Percentiles rank a stretch among this genome's conserved stretches.
These are phyloP conservation scores for Chrysochloris asiatica DNA, from an alignment of 2,113 vertebrate species.

Conservation along the genomic window DNA sequence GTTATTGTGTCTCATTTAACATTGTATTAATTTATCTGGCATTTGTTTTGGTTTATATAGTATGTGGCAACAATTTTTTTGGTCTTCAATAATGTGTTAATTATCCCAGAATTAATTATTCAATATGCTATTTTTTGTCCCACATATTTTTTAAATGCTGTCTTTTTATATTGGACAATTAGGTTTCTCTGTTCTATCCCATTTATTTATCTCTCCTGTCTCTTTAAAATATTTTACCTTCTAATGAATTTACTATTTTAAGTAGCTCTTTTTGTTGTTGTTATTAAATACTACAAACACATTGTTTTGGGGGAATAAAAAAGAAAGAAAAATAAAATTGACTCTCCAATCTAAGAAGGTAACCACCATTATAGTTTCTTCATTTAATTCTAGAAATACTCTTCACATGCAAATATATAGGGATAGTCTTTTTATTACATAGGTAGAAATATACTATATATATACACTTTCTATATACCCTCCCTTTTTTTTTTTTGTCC, in stretches of 20 bases:
- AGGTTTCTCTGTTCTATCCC: not conserved
- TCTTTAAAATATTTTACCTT: not conserved
- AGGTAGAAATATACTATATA: no score
- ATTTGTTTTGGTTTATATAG: no score
- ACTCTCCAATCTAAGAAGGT: not conserved
- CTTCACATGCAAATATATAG: not conserved
- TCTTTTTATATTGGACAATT: no score
- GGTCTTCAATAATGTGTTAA: not conserved
- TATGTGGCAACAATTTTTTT: no score
- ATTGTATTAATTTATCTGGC: not conserved
- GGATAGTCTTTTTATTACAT: no score
- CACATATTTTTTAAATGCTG: no score
- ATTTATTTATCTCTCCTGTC: slow-evolving; percentile 4
- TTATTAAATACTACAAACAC: not conserved
- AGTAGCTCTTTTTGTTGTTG: not conserved
- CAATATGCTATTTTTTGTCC: not conserved
- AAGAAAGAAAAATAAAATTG: not conserved
- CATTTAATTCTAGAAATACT: not conserved
- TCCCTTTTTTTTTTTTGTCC: no score
- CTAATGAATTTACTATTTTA: slow-evolving; percentile 1
- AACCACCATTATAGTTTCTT: not conserved
- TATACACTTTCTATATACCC: no score
- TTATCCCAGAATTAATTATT: not conserved
- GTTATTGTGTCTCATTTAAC: not conserved
- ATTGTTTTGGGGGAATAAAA: not conserved